Evolutionary conservation across 2,113 vertebrate species (phyloP).

Genomic region (Lycaon pictus): DNA sequence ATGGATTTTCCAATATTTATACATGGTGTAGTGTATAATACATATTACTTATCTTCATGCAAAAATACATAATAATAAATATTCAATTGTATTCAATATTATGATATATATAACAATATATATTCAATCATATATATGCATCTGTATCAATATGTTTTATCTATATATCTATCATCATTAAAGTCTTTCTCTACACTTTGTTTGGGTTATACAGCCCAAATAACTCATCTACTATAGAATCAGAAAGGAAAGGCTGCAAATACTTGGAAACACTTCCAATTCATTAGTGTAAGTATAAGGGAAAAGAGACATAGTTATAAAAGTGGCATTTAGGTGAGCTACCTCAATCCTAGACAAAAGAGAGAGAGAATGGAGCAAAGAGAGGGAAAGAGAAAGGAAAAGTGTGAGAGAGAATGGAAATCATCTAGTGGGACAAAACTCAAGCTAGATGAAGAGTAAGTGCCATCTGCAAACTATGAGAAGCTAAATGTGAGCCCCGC

Average conservation of each 20-base stretch:
- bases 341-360: not conserved
- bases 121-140: not conserved
- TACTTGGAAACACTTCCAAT: not conserved
- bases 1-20: not conserved
- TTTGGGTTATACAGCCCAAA: not conserved
- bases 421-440: not conserved
- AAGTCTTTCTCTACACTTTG: not conserved
- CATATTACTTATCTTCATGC: not conserved
- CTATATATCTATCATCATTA: not conserved
- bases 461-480: not conserved
- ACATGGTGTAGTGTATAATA: not conserved
- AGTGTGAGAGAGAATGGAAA: not conserved
- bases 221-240: not conserved
- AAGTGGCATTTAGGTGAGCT: not conserved
- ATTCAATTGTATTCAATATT: too few relatives aligned
- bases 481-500: not conserved
- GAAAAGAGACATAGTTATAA: not conserved
- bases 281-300: not conserved
- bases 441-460: not conserved
- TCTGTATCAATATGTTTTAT: not conserved
- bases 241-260: not conserved
- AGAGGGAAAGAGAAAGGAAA: not conserved
- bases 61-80: not conserved
- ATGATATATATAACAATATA: not conserved
- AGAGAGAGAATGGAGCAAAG: too few relatives aligned